A percentile compares a stretch with the other conserved stretches of the same genome.
phyloP scores from a whole-genome alignment of 2,797 vertebrate genomes.

The Mastacembelus armatus region DNA sequence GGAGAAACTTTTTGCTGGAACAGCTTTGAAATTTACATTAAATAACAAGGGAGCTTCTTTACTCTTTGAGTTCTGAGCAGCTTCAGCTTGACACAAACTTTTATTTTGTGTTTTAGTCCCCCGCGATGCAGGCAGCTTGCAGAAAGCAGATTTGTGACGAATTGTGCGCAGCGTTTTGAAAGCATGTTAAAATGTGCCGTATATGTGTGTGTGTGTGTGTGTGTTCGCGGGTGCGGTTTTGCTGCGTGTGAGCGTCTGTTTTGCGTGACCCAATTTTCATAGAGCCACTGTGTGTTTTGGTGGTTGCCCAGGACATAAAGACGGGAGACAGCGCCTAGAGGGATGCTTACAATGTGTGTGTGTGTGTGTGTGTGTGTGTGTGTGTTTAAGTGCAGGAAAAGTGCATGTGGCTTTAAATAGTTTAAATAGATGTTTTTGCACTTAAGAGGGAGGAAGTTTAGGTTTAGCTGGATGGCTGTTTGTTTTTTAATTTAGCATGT shows the following conservation, averaged over 20 bases:
- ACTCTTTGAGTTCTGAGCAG: not conserved
- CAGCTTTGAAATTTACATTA: slow-evolving; percentile 30
- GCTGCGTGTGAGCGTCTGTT: slow-evolving; percentile 47
- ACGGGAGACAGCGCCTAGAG: slow-evolving; percentile 54
- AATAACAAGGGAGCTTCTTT: not conserved
- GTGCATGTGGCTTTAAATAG: slow-evolving; percentile 24
- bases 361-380: slow-evolving; percentile 18
- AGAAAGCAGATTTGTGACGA: not conserved
- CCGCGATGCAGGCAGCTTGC: not conserved
- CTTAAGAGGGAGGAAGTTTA: slow-evolving; percentile 19
- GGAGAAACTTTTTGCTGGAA: slow-evolving; percentile 50
- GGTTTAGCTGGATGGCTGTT: not conserved
- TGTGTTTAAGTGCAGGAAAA: slow-evolving; percentile 1
- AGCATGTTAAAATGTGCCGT: no score
- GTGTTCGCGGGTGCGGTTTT: slow-evolving; percentile 9
- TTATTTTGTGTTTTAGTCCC: not conserved
- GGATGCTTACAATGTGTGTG: slow-evolving; percentile 48
- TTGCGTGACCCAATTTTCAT: slow-evolving; percentile 70
- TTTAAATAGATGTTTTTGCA: slow-evolving; percentile 7
- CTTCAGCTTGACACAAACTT: slow-evolving; percentile 2
- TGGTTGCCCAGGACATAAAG: slow-evolving; percentile 46
- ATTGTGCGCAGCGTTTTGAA: not conserved
- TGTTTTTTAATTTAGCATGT: not conserved
- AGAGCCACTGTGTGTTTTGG: slow-evolving; percentile 54
- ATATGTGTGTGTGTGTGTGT: slow-evolving; percentile 4